These are phyloP conservation scores for Theristicus caerulescens DNA, from an alignment of 2,113 vertebrate species.

Conservation along the genomic window DNA sequence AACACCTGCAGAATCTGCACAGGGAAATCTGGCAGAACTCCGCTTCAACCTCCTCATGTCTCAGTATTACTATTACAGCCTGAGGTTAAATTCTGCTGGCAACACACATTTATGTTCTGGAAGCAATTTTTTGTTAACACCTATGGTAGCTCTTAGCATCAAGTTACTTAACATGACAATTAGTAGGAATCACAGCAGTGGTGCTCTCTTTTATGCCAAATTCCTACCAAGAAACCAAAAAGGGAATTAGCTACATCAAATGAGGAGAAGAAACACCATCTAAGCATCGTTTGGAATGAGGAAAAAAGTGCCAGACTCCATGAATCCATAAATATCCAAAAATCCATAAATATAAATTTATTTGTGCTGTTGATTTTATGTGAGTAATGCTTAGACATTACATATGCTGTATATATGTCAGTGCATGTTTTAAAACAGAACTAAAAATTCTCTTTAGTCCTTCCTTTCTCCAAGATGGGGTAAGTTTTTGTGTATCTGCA, in stretches of 20 bases:
- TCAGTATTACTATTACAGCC: constrained; percentile 14
- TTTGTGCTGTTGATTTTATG: background rate
- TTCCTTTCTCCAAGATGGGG: background rate
- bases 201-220: background rate
- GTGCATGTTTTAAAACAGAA: background rate
- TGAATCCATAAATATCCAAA: background rate
- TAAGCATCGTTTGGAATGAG: background rate
- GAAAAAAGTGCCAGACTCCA: background rate
- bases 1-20: constrained; percentile 38
- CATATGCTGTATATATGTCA: background rate
- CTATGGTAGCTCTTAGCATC: background rate
- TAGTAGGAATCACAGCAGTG: background rate
- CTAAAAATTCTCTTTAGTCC: background rate
- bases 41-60: background rate
- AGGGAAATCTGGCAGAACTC: constrained; percentile 27
- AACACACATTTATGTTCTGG: constrained; percentile 48
- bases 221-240: background rate
- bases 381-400: background rate
- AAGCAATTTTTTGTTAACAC: constrained; percentile 65
- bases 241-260: background rate
- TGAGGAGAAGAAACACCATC: background rate
- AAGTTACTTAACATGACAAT: constrained; percentile 42
- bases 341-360: background rate
- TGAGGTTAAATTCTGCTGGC: constrained; percentile 59
- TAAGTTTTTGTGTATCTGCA: background rate